These are phyloP conservation scores for Metaphire vulgaris DNA, from an alignment of 1,140 invertebrate species.

Conservation along the genomic window DNA sequence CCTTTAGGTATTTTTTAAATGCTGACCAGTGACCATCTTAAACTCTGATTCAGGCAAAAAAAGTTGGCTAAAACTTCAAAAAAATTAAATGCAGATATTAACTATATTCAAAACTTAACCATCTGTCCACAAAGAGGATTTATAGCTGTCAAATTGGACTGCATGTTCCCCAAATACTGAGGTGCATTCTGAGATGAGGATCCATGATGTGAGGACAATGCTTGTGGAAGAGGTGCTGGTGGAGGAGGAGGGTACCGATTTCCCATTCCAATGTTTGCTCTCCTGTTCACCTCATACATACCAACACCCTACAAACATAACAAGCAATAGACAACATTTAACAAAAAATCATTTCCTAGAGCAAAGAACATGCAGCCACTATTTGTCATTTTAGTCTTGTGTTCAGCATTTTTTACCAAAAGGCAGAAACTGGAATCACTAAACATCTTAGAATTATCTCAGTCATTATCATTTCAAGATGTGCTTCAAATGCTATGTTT, in stretches of 20 bases:
- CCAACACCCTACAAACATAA: background rate
- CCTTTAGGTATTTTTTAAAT: no score
- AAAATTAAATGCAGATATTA: background rate
- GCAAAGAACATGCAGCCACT: background rate
- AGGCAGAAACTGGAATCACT: background rate
- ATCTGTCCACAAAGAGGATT: background rate
- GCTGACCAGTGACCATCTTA: no score
- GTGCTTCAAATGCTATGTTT: no score
- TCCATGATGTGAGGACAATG: background rate
- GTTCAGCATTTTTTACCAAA: background rate
- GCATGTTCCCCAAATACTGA: background rate
- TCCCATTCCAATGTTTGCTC: background rate
- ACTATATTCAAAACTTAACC: background rate
- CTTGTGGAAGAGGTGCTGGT: background rate
- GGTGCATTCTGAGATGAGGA: background rate
- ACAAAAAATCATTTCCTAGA: background rate
- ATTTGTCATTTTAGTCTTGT: background rate
- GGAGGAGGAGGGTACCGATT: background rate
- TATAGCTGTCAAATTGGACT: background rate
- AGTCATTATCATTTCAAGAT: no score
- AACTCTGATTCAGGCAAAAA: background rate
- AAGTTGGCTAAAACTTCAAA: background rate
- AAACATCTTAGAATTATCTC: background rate
- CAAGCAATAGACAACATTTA: no score
- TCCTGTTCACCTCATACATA: background rate